Evolutionary conservation across 2,888 invertebrate species (phyloP).

Genomic region (Pollenia labialis): DNA sequence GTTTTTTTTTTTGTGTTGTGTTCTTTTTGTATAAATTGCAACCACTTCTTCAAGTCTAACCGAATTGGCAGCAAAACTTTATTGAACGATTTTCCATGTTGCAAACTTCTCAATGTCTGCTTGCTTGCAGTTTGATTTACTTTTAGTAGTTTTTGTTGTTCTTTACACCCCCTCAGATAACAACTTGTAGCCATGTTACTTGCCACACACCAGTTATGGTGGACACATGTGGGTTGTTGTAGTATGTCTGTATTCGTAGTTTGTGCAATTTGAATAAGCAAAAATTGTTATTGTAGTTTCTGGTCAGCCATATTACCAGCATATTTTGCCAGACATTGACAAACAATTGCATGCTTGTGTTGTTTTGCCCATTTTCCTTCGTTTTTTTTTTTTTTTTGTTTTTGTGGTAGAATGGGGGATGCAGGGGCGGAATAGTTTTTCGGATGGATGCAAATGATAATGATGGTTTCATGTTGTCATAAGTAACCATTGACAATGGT

Average conservation of each 20-base stretch:
- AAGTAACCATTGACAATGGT: constrained; percentile 59
- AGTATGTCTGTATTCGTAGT: constrained; percentile 39
- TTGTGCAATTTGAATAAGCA: constrained; percentile 56
- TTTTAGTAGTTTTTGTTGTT: not conserved
- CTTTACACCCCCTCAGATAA: not conserved
- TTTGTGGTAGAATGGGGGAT: constrained; percentile 19
- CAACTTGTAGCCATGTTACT: constrained; percentile 41
- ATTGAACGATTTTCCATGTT: not conserved
- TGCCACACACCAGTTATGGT: constrained; percentile 15
- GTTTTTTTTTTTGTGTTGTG: not conserved
- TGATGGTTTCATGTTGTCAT: constrained; percentile 62
- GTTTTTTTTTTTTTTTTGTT: not conserved
- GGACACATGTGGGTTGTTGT: constrained; percentile 53
- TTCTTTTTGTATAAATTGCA: not conserved
- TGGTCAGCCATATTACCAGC: constrained; percentile 73
- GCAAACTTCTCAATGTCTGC: not conserved
- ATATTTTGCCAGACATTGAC: constrained; percentile 67
- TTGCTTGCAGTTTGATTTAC: not conserved
- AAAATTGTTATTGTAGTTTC: constrained; percentile 67
- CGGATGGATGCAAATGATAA: constrained; percentile 60
- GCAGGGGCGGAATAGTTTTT: constrained; percentile 63
- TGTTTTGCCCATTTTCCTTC: constrained; percentile 12
- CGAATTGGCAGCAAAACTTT: too few species aligned
- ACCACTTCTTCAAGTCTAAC: not conserved
- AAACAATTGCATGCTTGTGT: constrained; percentile 53